Base-by-base conservation (phyloP, 2,113 vertebrate genomes). In the Cyphomyrus discorhynchus region DNA sequence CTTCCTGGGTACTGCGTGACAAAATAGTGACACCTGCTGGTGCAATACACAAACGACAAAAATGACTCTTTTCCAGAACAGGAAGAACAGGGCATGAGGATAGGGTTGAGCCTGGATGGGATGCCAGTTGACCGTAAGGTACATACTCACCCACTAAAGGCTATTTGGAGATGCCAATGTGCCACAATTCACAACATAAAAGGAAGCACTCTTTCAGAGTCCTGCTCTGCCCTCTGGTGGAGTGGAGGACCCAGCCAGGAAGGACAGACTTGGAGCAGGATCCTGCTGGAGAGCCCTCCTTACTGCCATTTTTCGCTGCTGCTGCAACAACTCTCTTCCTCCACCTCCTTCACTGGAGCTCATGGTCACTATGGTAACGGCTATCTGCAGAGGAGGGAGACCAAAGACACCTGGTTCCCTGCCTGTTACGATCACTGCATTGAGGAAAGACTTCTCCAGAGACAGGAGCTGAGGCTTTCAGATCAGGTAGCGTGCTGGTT, bases 341-440 rank as follows among this genome's bases (percentile, higher is more conserved):
- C 56, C 7, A 62, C 56, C 56, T 58, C 56, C 21, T 8, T 6
- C 56, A 24, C 10, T 58, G 56, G 56, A 98, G 3, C 97, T 98
- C 96, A 99, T 98, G 87, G 98, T 97, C 92, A 99, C 98, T 1
- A 98, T 98, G 47, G 98, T 99, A 92, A 99, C 98, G 4, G 98
- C 95, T 24, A 99, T 97, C 98, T 99, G 93, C 27, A 53, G 1
- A 42, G 88, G 80, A 49, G 19, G 84, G 21, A 90, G 50, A 84
- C 45, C 45, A 84, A 84, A 39, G 70, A 77, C 70, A 39, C 70
- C 35, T 77, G 31, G 31, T 77, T 35, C 13, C 1, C 13, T 39
- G 70, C 31, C 70, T 77, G 31, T 2, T 15, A 39, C 1, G 1
- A 77, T 77, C 13, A 77, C 27, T 17, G 35, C 70, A 39, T 35